Base-by-base conservation (phyloP, 2,888 invertebrate species). In the Hypsopygia costalis region DNA sequence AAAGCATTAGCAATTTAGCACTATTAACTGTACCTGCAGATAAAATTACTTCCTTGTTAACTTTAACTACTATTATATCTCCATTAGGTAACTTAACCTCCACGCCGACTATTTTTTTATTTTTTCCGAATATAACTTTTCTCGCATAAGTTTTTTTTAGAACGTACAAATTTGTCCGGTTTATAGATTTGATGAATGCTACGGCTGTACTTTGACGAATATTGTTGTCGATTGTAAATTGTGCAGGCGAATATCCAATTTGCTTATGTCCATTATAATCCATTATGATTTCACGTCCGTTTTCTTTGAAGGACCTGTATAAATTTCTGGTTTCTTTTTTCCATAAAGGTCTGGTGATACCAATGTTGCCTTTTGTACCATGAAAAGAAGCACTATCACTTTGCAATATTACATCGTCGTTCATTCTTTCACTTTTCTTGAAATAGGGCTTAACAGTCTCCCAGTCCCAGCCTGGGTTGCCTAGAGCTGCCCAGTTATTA, bases 401-500 rank as follows among this genome's bases (percentile, higher is more conserved):
- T 1, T 36, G 39, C 5, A 55, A 36, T 8, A 63, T 52, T 0
- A 10, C 21, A 3, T 39, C 11, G n/a, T 55, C 46, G 6, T 44
- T 43, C 2, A 62, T 44, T 2, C 50, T 41, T 50, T 69, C 65
- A 6, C 57, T 61, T 32, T 68, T 73, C 22, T 51, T 63, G 32
- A 69, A 71, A 45, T 72, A 72, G 3, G 47, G 34, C 1, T 47
- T 39, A 2, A 62, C 62, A 0, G 54, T 51, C 1, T 62, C 43
- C 63, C 60, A 70, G 22, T 58, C 52, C 73, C 74, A 74, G 0
- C 62, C 62, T 0, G 75, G 57, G 37, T 93, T 92, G 0, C 93
- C 94, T 40, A 89, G 56, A 1, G 75, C 77, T 0, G 90, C 92
- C 96, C 96, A 96, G 0, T 81, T 69, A 1, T 88, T 66, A 59